phyloP scores from a whole-genome alignment of 2,113 vertebrate genomes.

The Desmodus rotundus region DNA sequence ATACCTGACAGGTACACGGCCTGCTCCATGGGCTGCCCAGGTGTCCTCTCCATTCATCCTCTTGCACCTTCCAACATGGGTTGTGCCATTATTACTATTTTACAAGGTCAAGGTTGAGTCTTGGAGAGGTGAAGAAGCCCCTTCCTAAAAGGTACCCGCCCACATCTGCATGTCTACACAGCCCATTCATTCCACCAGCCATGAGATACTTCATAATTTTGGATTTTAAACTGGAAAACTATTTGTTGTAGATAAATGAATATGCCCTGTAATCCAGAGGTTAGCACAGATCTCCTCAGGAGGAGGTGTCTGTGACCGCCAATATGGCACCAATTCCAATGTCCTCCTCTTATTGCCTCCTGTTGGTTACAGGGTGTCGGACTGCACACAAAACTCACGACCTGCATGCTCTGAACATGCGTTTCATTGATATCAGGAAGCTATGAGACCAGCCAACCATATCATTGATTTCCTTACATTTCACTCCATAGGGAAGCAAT shows the following conservation, averaged over 20 bases:
- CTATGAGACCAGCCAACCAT: rapidly evolving
- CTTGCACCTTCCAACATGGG: rapidly evolving
- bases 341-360: not conserved
- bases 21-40: rapidly evolving
- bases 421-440: rapidly evolving
- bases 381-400: not conserved
- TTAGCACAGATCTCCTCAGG: not conserved
- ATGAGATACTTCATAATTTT: not conserved
- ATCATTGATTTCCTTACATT: no score
- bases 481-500: rapidly evolving
- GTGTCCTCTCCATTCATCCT: no score
- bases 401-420: rapidly evolving
- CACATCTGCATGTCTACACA: rapidly evolving
- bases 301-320: not conserved
- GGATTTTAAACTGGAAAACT: not conserved
- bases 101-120: not conserved
- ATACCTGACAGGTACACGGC: rapidly evolving
- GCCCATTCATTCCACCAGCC: not conserved
- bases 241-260: not conserved
- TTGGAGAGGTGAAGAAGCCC: not conserved
- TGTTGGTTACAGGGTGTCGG: rapidly evolving
- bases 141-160: not conserved
- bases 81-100: not conserved
- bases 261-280: not conserved
- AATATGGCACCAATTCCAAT: rapidly evolving